Evolutionary conservation across 2,797 vertebrate species (phyloP), one percentile per base, ranked within the genome.

Genomic region (Enteromius mattozi): DNA sequence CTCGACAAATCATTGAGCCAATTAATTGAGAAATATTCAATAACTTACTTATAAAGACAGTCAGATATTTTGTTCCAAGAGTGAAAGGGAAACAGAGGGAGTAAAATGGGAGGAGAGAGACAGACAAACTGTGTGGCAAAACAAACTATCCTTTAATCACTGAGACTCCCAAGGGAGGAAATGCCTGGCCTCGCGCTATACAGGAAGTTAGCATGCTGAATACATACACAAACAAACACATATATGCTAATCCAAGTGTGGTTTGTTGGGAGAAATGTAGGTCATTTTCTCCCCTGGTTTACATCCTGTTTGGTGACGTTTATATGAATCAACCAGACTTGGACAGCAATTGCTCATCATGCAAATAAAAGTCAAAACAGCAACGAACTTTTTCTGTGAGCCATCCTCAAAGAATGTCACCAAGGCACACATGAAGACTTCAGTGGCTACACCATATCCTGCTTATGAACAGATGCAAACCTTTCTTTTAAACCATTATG

Each of bases 111-210:
- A 27, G 74, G 47, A 30, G 61, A 45, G 68, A 76, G 47, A 82
- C 33, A 45, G n/a, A 61, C 2, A 19, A 49, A 63, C 59, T 83
- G 74, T 83, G 63, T 78, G 87, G 84, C 24, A 92, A 91, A 87
- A 90, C 74, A 83, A 88, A 90, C 81, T 66, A 66, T 90, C 89
- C 90, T 91, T 88, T 92, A 91, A 92, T 92, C 88, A 89, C 33
- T 86, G 84, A 89, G 81, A 71, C 70, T 33, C 92, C 91, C 92
- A 87, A 47, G 92, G 91, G 93, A 94, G 92, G 93, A 93, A 94
- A 93, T 92, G 89, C 91, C 89, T 90, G 87, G 88, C 91, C 91
- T 87, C 84, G 82, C 81, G 79, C 77, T 89, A 30, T 81, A 85
- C 81, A 85, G 86, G 85, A 86, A 90, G 78, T 88, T 61, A 89